phyloP scores from a whole-genome alignment of 2,888 invertebrate species.

The Enchytraeus crypticus region DNA sequence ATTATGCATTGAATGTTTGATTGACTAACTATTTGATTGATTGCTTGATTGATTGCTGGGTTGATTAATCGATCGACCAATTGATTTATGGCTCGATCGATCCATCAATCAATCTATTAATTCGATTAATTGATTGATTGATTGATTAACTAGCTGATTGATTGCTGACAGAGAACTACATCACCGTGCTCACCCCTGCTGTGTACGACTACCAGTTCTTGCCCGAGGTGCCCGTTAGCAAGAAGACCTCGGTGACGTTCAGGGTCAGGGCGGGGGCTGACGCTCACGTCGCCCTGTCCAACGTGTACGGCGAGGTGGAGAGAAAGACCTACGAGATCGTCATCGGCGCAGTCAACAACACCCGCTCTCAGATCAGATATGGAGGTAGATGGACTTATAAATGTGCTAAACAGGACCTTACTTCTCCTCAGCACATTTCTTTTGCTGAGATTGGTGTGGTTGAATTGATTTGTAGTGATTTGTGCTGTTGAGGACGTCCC shows the following conservation, averaged over 20 bases:
- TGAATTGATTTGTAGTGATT: no score
- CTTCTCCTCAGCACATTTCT: no score
- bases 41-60: neutral
- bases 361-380: constrained; percentile 36
- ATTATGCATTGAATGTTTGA: neutral
- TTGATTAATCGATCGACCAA: neutral
- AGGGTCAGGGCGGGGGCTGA: constrained; percentile 40
- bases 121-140: neutral
- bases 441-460: no score
- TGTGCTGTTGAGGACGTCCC: no score
- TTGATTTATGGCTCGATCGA: neutral
- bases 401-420: no score
- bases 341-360: constrained; percentile 39
- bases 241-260: constrained; percentile 40
- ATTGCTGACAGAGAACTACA: constrained; percentile 38
- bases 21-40: neutral
- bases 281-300: constrained; percentile 39
- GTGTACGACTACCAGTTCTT: constrained; percentile 41
- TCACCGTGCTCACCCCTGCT: constrained; percentile 42
- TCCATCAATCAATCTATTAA: neutral
- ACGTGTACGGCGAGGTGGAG: constrained; percentile 42
- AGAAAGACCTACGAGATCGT: constrained; percentile 40
- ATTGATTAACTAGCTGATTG: neutral
- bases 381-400: constrained; percentile 21
- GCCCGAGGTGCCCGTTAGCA: constrained; percentile 41